Conservation (phyloP, 2,888 invertebrate genomes). For the Caenorhabditis macrosperma region DNA sequence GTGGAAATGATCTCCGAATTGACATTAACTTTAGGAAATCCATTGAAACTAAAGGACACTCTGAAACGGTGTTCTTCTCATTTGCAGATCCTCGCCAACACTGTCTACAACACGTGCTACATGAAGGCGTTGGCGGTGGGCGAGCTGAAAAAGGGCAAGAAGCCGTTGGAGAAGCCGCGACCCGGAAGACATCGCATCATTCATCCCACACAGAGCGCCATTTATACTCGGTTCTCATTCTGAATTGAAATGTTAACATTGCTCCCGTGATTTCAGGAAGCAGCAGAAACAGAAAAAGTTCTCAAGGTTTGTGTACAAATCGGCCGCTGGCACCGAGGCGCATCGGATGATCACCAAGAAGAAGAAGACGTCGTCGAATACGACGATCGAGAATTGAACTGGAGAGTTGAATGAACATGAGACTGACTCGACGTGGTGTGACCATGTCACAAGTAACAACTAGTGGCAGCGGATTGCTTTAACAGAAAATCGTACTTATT, state of each 20-base stretch:
- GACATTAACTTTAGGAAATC: too few relatives aligned
- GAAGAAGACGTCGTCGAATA: neutral
- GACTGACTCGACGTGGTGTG: too few relatives aligned
- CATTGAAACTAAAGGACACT: too few relatives aligned
- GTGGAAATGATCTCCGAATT: too few relatives aligned
- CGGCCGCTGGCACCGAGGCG: neutral
- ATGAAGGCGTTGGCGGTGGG: neutral
- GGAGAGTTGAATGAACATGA: neutral
- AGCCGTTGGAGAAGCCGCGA: neutral
- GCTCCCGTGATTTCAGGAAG: neutral
- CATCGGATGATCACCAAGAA: neutral
- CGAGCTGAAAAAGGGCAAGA: neutral
- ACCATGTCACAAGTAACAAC: too few relatives aligned
- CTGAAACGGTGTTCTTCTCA: neutral
- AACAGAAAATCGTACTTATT: too few relatives aligned
- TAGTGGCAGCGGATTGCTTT: too few relatives aligned
- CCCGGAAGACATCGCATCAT: neutral
- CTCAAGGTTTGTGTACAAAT: neutral
- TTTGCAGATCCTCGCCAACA: constrained; percentile 11
- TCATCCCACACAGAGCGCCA: neutral
- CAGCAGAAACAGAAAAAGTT: neutral
- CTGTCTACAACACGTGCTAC: neutral
- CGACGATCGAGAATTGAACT: neutral
- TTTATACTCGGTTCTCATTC: neutral
- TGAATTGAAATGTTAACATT: neutral